phyloP scores from a whole-genome alignment of 2,888 invertebrate species.

The Mimachlamys varia region DNA sequence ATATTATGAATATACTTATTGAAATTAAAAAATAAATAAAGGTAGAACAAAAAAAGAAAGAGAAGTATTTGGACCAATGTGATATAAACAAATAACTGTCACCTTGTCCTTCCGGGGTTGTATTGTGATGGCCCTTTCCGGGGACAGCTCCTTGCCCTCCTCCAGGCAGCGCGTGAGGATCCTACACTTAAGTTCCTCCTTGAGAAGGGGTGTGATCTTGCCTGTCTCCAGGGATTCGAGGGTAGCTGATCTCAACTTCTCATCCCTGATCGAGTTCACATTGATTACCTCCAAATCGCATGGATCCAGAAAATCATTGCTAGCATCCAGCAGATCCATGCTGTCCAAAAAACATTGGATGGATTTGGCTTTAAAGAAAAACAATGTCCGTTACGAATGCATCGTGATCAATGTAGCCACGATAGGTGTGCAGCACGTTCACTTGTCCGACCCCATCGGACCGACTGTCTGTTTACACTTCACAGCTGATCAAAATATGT shows the following conservation, averaged over 20 bases:
- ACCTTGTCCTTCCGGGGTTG: conserved; percentile 42
- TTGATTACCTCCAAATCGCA: conserved; percentile 22
- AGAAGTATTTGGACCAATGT: not conserved
- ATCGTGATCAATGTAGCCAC: no score
- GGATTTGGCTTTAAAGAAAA: not conserved
- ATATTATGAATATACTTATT: no score
- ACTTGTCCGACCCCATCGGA: not conserved
- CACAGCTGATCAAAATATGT: conserved; percentile 31
- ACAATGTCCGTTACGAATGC: not conserved
- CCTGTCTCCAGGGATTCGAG: conserved; percentile 48
- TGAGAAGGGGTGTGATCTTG: conserved; percentile 49
- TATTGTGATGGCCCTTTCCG: conserved; percentile 38
- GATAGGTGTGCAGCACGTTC: not conserved
- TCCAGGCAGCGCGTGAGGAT: conserved; percentile 48
- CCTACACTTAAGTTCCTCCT: conserved; percentile 49
- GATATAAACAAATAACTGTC: not conserved
- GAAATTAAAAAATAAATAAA: not conserved
- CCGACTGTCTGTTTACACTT: conserved; percentile 32
- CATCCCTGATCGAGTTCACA: conserved; percentile 37
- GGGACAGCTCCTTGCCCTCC: conserved; percentile 49
- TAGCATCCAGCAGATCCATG: not conserved
- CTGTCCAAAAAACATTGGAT: conserved; percentile 32
- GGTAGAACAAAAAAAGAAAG: not conserved
- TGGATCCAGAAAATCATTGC: conserved; percentile 18
- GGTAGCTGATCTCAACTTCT: conserved; percentile 42